phyloP scores from a whole-genome alignment of 30 jellyfish, hydroid and myxozoan genomes.

The Chrysaora quinquecirrha region DNA sequence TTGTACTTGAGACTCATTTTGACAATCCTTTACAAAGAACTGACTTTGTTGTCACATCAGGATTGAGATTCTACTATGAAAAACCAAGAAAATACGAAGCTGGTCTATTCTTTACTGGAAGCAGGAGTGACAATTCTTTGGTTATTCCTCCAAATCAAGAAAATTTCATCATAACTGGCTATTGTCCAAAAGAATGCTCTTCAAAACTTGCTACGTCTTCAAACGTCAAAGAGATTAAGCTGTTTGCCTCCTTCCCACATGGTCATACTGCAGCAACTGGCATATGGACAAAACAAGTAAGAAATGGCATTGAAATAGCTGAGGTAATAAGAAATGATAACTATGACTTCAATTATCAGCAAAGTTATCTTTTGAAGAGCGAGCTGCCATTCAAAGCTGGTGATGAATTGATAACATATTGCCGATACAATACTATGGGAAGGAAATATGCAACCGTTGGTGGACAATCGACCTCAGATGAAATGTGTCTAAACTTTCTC shows the following conservation, averaged over 20 bases:
- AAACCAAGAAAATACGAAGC: conserved; percentile 29
- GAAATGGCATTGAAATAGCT: conserved; percentile 57
- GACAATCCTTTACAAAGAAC: conserved; percentile 26
- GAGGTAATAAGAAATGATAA: conserved; percentile 52
- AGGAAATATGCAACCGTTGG: conserved; percentile 43
- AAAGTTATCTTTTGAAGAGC: neutral
- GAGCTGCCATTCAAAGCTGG: conserved; percentile 7
- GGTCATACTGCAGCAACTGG: conserved; percentile 62
- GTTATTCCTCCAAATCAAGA: neutral
- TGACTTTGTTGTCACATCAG: conserved; percentile 16
- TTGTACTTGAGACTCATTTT: conserved; percentile 47
- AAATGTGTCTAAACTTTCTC: neutral
- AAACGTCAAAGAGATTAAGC: conserved; percentile 9
- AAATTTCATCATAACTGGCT: neutral
- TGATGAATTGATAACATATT: conserved; percentile 41
- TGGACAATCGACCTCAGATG: neutral
- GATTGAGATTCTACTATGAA: too few species aligned
- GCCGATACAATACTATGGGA: conserved; percentile 43
- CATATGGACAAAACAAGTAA: conserved; percentile 46
- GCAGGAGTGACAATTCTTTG: neutral
- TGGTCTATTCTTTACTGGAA: neutral
- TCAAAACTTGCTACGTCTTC: neutral
- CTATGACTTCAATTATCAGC: too few species aligned
- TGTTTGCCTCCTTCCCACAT: conserved; percentile 74
- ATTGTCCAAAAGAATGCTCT: neutral